These are phyloP conservation scores for Lepus timidus DNA, from an alignment of 2,113 vertebrate genomes.

Conservation along the genomic window DNA sequence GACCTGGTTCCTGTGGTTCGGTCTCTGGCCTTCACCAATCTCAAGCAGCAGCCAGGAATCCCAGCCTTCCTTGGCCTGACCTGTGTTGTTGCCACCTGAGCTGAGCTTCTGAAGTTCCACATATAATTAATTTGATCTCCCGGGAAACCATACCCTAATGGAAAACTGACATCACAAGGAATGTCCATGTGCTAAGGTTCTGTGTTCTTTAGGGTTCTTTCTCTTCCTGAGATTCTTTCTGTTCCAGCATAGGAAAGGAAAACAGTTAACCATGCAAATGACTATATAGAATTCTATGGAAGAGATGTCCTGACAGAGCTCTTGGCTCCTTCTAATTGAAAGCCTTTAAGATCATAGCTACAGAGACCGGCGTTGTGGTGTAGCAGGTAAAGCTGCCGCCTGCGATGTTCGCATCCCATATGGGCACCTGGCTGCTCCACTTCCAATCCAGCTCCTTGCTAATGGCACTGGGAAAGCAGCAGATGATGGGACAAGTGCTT, in stretches of 20 bases:
- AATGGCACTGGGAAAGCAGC: too few relatives aligned
- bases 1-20: not conserved
- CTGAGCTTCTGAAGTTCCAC: not conserved
- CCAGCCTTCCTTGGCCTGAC: not conserved
- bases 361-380: too few relatives aligned
- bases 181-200: not conserved
- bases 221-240: not conserved
- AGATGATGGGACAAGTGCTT: too few relatives aligned
- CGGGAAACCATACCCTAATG: not conserved
- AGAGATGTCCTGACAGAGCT: not conserved
- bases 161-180: conserved; percentile 15
- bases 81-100: not conserved
- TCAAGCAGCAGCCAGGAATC: not conserved
- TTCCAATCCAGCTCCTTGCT: too few relatives aligned
- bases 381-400: too few relatives aligned
- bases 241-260: not conserved
- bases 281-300: not conserved
- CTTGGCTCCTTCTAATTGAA: not conserved
- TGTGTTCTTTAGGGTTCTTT: not conserved
- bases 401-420: too few relatives aligned
- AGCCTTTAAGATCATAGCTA: not conserved
- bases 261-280: not conserved
- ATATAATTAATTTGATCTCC: not conserved
- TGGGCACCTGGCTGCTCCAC: too few relatives aligned
- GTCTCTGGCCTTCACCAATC: not conserved